Conservation (phyloP, 2,113 vertebrate species). For the Suncus etruscus region DNA sequence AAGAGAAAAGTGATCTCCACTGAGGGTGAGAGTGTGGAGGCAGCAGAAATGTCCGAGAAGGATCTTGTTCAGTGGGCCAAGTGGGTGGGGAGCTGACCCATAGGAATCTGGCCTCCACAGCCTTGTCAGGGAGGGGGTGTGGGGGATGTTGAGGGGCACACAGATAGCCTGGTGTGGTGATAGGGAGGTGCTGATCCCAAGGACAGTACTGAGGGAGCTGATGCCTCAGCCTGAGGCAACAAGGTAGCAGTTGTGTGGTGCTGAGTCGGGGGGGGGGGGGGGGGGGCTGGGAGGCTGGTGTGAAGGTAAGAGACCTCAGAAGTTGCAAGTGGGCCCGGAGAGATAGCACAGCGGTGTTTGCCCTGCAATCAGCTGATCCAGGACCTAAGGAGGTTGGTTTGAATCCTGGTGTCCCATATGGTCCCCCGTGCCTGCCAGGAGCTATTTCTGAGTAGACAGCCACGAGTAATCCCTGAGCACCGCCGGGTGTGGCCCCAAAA, state of each 20-base stretch:
- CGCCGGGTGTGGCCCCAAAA: too few species aligned
- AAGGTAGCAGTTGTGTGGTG: background rate
- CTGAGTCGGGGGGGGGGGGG: background rate
- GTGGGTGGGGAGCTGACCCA: accelerated
- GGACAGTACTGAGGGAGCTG: background rate
- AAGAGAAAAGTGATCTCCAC: background rate
- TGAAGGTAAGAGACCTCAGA: too few species aligned
- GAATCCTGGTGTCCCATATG: too few species aligned
- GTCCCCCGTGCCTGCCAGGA: too few species aligned
- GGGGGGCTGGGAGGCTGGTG: too few species aligned
- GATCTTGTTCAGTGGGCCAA: background rate
- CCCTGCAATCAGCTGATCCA: too few species aligned
- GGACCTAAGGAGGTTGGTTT: too few species aligned
- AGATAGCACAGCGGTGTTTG: too few species aligned
- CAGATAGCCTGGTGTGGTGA: background rate
- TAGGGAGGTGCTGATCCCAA: background rate
- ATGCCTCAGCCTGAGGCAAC: background rate
- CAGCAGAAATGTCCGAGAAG: background rate
- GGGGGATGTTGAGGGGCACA: background rate
- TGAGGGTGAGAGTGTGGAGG: background rate
- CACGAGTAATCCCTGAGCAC: too few species aligned
- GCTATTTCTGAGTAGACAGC: too few species aligned
- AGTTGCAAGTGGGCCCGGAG: too few species aligned
- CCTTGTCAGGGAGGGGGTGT: background rate
- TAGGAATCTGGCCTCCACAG: background rate